A percentile compares a stretch with the other conserved stretches of the same genome.
Evolutionary conservation across 2,888 invertebrate genomes (phyloP).

Genomic region (Ectemnius lituratus): DNA sequence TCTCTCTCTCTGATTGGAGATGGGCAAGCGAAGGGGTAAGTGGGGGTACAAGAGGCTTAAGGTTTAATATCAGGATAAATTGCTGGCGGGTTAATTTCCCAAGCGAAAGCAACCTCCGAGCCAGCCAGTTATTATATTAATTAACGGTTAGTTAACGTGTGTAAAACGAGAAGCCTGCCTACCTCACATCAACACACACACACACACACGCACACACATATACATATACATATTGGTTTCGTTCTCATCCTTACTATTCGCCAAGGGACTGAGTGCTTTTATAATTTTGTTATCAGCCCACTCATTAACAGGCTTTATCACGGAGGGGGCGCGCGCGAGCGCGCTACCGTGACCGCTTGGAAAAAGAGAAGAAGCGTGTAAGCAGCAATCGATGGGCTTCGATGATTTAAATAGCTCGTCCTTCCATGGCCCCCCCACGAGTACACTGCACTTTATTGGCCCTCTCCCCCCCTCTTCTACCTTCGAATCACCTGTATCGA

Average conservation of each 20-base stretch:
- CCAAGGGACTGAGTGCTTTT: background rate
- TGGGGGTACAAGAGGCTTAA: conserved; percentile 14
- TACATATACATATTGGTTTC: too few relatives aligned
- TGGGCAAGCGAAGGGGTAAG: too few relatives aligned
- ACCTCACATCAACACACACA: background rate
- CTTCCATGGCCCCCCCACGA: too few relatives aligned
- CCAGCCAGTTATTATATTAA: conserved; percentile 38
- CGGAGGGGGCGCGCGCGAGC: background rate
- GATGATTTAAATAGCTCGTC: too few relatives aligned
- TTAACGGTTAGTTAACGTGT: conserved; percentile 43
- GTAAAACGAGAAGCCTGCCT: conserved; percentile 10
- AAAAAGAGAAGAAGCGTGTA: too few relatives aligned
- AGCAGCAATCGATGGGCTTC: too few relatives aligned
- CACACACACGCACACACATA: too few relatives aligned
- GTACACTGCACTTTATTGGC: too few relatives aligned
- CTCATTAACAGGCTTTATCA: background rate
- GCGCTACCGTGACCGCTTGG: background rate
- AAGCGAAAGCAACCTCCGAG: conserved; percentile 30
- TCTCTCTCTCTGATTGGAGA: too few relatives aligned
- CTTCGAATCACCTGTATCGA: too few relatives aligned
- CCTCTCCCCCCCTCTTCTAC: too few relatives aligned
- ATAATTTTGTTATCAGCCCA: conserved; percentile 12
- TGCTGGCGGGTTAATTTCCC: conserved; percentile 48
- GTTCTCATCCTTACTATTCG: too few relatives aligned
- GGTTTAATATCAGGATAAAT: conserved; percentile 52